Evolutionary conservation across 2,797 vertebrate species (phyloP), one percentile per base, ranked within the genome.

Genomic region (Chaenodraco wilsoni): DNA sequence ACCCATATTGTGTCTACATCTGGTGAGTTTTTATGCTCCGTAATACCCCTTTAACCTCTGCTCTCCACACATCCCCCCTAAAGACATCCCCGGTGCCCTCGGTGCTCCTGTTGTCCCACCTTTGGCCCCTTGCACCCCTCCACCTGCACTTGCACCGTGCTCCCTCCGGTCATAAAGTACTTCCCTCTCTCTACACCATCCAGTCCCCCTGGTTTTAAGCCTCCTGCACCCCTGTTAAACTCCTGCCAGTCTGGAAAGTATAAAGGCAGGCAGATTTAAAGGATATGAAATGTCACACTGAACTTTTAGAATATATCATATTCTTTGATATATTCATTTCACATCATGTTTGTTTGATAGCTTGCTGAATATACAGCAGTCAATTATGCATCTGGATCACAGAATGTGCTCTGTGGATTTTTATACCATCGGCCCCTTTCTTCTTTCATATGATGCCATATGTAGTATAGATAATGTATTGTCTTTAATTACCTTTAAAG

Each of bases 1-100:
- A 94, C 89, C 93, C 95, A 89, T 69, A 82, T 87, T 88, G 64
- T 84, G 83, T 89, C 83, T 78, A 84, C 85, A 94, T 95, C 95
- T 96, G 93, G 90, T 88, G 89, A 76, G 83, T 88, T 91, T 93
- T 90, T 90, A 90, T 92, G 85, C 89, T 81, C 94, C 55, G 44
- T 88, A 90, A 78, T 87, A 88, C 57, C 84, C 65, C 79, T 73
- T 86, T 91, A 86, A 92, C 90, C 88, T 83, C 70, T 88, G 76
- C 84, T 81, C 83, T 65, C 68, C 63, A 45, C 73, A 82, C 68
- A 82, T 83, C 81, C 75, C 81, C 58, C 81, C 79, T 88, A 83
- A 92, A 89, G 86, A 72, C 81, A 72, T 79, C 56, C 27, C 58
- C 19, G 70, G 58, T 85, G 84, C 90, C 73, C 75, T 83, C 21